phyloP scores from a whole-genome alignment of 30 jellyfish, hydroid and myxozoan genomes.

The Pseudorhiza aurosa region DNA sequence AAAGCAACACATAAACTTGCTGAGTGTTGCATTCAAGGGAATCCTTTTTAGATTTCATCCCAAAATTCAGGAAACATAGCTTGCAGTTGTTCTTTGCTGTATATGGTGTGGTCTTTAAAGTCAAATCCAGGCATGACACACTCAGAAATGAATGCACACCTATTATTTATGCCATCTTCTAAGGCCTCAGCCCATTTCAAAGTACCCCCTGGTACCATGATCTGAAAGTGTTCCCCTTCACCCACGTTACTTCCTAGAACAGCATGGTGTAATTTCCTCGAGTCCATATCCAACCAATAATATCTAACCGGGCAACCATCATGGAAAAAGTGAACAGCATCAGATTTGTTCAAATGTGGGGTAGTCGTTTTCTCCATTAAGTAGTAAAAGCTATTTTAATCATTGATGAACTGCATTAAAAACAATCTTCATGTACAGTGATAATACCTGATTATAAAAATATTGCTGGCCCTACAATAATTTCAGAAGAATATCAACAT shows the following conservation, averaged over 20 bases:
- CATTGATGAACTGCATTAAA: no score
- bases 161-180: conserved; percentile 37
- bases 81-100: conserved; percentile 26
- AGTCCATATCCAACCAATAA: conserved; percentile 33
- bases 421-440: no score
- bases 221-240: conserved; percentile 31
- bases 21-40: no score
- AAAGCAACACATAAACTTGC: no score
- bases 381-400: no score
- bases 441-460: no score
- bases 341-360: conserved; percentile 33
- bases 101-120: conserved; percentile 30
- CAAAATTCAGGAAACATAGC: conserved; percentile 36
- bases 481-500: no score
- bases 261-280: conserved; percentile 22
- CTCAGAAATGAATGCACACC: conserved; percentile 30
- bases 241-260: conserved; percentile 10
- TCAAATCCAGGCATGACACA: conserved; percentile 49
- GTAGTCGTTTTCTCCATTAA: conserved; percentile 30
- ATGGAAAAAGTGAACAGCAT: conserved; percentile 38
- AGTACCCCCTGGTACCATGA: conserved; percentile 38
- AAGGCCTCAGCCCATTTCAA: conserved; percentile 50
- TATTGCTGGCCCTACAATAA: no score
- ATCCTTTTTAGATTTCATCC: conserved; percentile 38
- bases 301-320: conserved; percentile 45